Evolutionary conservation across 2,113 vertebrate genomes (phyloP).

Genomic region (Chaetorhynchus papuensis): DNA sequence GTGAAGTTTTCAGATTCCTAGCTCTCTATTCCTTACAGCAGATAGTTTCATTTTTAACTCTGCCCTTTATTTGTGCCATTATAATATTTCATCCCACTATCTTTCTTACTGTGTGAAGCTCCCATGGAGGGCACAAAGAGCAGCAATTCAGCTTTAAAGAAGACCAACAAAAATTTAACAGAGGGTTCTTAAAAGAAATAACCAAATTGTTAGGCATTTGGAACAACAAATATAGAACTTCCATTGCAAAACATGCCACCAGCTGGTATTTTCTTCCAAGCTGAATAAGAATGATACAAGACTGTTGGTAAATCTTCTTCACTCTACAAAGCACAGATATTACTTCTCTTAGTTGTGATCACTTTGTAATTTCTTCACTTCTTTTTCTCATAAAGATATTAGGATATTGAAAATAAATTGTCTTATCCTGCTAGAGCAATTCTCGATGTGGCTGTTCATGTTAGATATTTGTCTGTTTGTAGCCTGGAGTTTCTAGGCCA

Average conservation of each 20-base stretch:
- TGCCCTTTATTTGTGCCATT: neutral
- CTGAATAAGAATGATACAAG: neutral
- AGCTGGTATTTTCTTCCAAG: neutral
- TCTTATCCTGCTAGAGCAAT: neutral
- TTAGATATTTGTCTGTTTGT: neutral
- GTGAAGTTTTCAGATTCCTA: neutral
- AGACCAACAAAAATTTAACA: neutral
- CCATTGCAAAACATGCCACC: neutral
- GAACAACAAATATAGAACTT: neutral
- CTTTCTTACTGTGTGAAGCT: neutral
- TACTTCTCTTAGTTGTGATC: neutral
- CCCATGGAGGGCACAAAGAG: neutral
- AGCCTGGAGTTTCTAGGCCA: neutral
- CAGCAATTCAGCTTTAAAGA: neutral
- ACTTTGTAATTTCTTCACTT: neutral
- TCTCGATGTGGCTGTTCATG: neutral
- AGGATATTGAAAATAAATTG: neutral
- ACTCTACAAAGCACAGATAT: neutral
- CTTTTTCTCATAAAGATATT: neutral
- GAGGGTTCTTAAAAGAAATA: neutral
- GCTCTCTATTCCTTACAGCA: neutral
- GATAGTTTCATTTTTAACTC: neutral
- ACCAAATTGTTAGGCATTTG: neutral
- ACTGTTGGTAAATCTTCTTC: neutral
- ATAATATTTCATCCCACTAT: neutral